Evolutionary conservation across 2,797 vertebrate species (phyloP), one percentile per base, ranked within the genome.

Genomic region (Varecia variegata): DNA sequence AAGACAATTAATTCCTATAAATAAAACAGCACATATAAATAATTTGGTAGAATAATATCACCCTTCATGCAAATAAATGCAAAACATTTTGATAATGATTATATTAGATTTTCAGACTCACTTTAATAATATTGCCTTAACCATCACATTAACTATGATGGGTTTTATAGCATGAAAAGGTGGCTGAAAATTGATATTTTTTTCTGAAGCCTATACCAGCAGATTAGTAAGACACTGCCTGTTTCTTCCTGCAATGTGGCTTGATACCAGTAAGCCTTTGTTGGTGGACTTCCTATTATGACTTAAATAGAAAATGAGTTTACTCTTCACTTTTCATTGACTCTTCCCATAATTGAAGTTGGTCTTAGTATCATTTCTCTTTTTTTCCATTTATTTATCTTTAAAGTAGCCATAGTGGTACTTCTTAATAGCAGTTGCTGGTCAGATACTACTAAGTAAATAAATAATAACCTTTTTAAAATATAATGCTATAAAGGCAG

Each of bases 41-140:
- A 5, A 86, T 62, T 82, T 79, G 73, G 0, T 38, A 79, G 17
- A 77, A 8, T 77, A 68, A 52, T 83, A 60, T 43, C 32, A 56
- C 14, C 45, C 23, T 80, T 90, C 32, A 71, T 60, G 15, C 74
- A 93, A 97, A 93, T 67, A 89, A 93, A 90, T 84, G 52, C 2
- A 50, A 86, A 95, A 60, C 18, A 91, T 83, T 89, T 94, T 90
- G 15, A 74, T 68, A 70, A 7, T 30, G 35, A 94, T 85, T 83
- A 79, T 47, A 60, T 82, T 88, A 77, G 8, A 87, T 80, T 92
- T 91, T 87, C 15, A 88, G 20, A 54, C 90, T 86, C 35, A 86
- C 14, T 93, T 74, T 88, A 40, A 83, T 94, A 23, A 43, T 60
- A 82, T 80, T 94, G 2, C 25, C 43, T 93, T 95, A 77, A 45